Base-by-base conservation (phyloP, 2,113 vertebrate species). In the Perca flavescens region DNA sequence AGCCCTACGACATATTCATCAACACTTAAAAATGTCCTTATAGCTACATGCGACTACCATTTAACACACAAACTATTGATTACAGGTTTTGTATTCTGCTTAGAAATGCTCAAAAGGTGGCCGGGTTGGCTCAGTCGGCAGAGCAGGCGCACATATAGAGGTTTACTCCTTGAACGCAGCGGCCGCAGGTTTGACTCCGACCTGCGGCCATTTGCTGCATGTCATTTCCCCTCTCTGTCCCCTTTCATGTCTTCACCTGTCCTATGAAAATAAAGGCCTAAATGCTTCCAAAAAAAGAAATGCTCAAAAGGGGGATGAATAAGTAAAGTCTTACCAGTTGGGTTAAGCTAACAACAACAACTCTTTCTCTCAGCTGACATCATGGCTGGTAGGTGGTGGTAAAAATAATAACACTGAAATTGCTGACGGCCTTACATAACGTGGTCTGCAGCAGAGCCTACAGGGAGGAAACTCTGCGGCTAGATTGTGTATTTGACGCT, bases 331-430 rank as follows among this genome's bases (percentile, higher is more conserved):
- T 43, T 43, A 43, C 40, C 40, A 43, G 40, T 43, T 43, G 34
- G 36, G 61, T 43, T 40, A 63, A 63, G 61, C 21, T 25, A 25
- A 25, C 14, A n/a, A 63, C 61, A n/a, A n/a, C 19, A 40, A 19
- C 61, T 13, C 61, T 63, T 40, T 21, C 61, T 40, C 19, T 43
- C n/a, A 19, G 8, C 40, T 47, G 14, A n/a, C 34, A 7, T 61
- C n/a, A 7, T 15, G n/a, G 49, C 64, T 13, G 50, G 49, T 46
- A 15, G 74, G 53, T 9, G 60, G 67, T 3, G 28, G 22, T 46
- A 34, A 69, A 73, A 74, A 75, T 52, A 58, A 49, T 47, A 13
- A 36, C 15, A 13, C 49, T n/a, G 21, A 84, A 65, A 60, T 56
- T n/a, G 28, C 69, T 21, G 49, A 11, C 1, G 49, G 50, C 34